Evolutionary conservation across 2,888 invertebrate genomes (phyloP), one percentile per base, ranked within the genome.

Genomic region (Gymnoscelis rufifasciata): DNA sequence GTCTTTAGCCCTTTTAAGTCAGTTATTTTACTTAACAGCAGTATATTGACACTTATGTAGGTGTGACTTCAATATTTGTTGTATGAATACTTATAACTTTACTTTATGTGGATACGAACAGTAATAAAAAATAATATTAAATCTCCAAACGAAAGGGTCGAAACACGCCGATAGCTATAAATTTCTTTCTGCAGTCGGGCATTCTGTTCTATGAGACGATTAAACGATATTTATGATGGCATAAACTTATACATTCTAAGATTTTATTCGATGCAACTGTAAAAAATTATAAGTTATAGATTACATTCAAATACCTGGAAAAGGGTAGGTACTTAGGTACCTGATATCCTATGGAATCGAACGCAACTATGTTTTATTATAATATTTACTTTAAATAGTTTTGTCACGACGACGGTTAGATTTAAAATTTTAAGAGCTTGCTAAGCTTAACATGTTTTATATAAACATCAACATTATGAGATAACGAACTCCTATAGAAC

Each of bases 111-210:
- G n/a, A n/a, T n/a, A n/a, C n/a, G n/a, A n/a, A n/a, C n/a, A n/a
- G n/a, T n/a, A n/a, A n/a, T n/a, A 13, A 12, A 31, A 31, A 1
- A 31, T 0, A 38, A 38, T 68, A 77, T 77, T 19, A 80, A 83
- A 71, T 71, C 57, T 38, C 53, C 57, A 52, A 62, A 61, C 60
- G 38, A 53, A 56, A 61, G 51, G 63, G 68, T 62, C 60, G 65
- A 65, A 78, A 78, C 7, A 35, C 3, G 19, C 19, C 35, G 11
- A 73, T 76, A 68, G 68, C 61, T 60, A 56, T 70, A 61, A 59
- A 61, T 59, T 59, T 53, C 65, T 75, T 68, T 74, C 71, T 70
- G 71, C 70, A 64, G 14, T 13, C 27, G 15, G 7, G 19, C 35
- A 19, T 35, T 15, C 35, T 7, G 10, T 19, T 3, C 35, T 35